These are phyloP conservation scores for Melinopterus prodromus DNA, from an alignment of 2,888 invertebrate species.

Conservation along the genomic window DNA sequence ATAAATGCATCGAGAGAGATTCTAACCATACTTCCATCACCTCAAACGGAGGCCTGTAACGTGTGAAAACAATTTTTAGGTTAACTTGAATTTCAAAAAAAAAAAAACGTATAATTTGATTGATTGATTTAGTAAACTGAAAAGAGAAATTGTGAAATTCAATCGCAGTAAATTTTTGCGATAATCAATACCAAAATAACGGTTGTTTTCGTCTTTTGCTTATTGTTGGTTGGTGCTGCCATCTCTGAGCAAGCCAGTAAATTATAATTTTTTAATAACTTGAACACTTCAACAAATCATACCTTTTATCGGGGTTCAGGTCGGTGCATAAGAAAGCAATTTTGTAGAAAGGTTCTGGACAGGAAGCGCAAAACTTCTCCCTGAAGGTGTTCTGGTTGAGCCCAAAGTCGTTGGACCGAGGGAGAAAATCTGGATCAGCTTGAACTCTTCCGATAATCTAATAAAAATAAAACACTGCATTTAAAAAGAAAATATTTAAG, in stretches of 20 bases:
- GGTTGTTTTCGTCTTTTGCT: too few relatives aligned
- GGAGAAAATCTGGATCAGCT: constrained; percentile 94
- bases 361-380: constrained; percentile 84
- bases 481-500: too few relatives aligned
- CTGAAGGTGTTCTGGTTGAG: constrained; percentile 86
- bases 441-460: constrained; percentile 94
- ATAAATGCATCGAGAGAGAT: constrained; percentile 76
- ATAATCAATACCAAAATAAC: too few relatives aligned
- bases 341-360: constrained; percentile 88
- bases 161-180: too few relatives aligned
- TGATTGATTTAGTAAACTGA: too few relatives aligned
- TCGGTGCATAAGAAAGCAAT: constrained; percentile 92
- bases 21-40: constrained; percentile 90
- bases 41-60: constrained; percentile 85
- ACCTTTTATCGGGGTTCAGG: constrained; percentile 89
- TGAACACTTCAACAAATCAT: constrained; percentile 36
- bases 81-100: not conserved
- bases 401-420: constrained; percentile 91
- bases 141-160: too few relatives aligned
- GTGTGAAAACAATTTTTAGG: not conserved
- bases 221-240: too few relatives aligned
- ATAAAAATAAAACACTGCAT: constrained; percentile 38
- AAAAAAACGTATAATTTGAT: too few relatives aligned
- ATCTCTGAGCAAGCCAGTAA: not conserved
- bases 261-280: not conserved